A percentile compares a stretch with the other conserved stretches of the same genome.
Evolutionary conservation across 1,140 invertebrate genomes (phyloP).

Genomic region (Eubasilissa regina): DNA sequence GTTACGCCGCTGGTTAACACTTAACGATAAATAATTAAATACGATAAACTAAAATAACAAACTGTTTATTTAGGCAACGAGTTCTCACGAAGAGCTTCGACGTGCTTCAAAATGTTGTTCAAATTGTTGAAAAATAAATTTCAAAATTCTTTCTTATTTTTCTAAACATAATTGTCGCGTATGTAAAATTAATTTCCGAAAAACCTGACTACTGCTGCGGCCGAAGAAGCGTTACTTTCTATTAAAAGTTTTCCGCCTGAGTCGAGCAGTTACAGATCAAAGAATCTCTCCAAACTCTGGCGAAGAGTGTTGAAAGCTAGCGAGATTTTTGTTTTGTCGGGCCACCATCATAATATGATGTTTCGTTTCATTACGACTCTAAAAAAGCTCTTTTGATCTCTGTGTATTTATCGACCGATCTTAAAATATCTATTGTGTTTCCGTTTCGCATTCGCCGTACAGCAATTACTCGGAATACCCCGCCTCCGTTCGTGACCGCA

Average conservation of each 20-base stretch:
- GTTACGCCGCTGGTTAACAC: too few species aligned
- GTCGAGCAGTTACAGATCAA: conserved; percentile 3
- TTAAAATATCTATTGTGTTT: conserved; percentile 28
- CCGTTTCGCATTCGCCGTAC: not conserved
- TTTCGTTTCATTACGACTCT: conserved; percentile 22
- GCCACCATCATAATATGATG: conserved; percentile 22
- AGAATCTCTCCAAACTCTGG: not conserved
- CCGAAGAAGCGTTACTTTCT: not conserved
- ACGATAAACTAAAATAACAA: too few species aligned
- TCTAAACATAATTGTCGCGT: too few species aligned
- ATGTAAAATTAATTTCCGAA: too few species aligned
- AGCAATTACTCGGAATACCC: not conserved
- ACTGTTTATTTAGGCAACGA: too few species aligned
- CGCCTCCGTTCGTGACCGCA: conserved; percentile 6
- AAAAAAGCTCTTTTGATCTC: conserved; percentile 23
- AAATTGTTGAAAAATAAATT: too few species aligned
- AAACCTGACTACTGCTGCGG: too few species aligned
- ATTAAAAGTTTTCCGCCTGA: not conserved
- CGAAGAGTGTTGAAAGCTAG: conserved; percentile 18
- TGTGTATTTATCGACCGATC: conserved; percentile 24
- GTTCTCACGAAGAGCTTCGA: too few species aligned
- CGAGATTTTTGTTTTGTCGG: not conserved
- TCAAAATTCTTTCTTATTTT: too few species aligned
- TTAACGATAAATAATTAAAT: too few species aligned
- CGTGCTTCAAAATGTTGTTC: too few species aligned